These are phyloP conservation scores for Maniola jurtina DNA, from an alignment of 1,140 invertebrate genomes.

Conservation along the genomic window DNA sequence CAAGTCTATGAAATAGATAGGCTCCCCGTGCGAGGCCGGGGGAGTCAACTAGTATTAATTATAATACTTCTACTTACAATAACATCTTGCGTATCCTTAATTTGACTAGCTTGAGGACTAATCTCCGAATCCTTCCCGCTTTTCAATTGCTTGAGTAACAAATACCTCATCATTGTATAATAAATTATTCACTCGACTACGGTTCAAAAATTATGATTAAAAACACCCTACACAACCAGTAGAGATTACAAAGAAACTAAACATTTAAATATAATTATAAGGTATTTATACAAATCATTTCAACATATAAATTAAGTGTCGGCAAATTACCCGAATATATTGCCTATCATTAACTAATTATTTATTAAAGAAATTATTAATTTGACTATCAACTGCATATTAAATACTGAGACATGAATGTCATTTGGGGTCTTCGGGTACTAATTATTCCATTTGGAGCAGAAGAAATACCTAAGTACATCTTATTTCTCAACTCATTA, in stretches of 20 bases:
- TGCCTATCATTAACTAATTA: conserved; percentile 34
- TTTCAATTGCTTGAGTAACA: conserved; percentile 13
- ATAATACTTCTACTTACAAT: conserved; percentile 12
- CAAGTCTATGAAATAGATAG: too few relatives aligned
- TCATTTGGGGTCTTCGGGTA: conserved; percentile 6
- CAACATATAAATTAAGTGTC: conserved; percentile 46
- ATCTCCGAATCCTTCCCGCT: conserved; percentile 4
- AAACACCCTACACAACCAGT: conserved; percentile 7
- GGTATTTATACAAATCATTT: conserved; percentile 42
- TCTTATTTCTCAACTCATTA: conserved; percentile 7
- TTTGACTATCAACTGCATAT: conserved; percentile 22
- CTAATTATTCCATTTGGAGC: conserved; percentile 8
- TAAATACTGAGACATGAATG: conserved; percentile 34
- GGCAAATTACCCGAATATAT: conserved; percentile 36
- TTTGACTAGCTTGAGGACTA: background rate
- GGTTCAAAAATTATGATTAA: background rate
- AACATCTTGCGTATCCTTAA: background rate
- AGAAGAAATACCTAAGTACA: background rate
- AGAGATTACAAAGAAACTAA: conserved; percentile 30
- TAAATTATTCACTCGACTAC: background rate
- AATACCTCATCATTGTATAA: conserved; percentile 12
- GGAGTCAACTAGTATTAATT: background rate
- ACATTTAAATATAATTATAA: conserved; percentile 32
- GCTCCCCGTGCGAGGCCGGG: too few relatives aligned
- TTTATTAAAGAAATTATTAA: conserved; percentile 29